These are phyloP conservation scores for Patella caerulea DNA, from an alignment of 2,888 invertebrate genomes.

Conservation along the genomic window DNA sequence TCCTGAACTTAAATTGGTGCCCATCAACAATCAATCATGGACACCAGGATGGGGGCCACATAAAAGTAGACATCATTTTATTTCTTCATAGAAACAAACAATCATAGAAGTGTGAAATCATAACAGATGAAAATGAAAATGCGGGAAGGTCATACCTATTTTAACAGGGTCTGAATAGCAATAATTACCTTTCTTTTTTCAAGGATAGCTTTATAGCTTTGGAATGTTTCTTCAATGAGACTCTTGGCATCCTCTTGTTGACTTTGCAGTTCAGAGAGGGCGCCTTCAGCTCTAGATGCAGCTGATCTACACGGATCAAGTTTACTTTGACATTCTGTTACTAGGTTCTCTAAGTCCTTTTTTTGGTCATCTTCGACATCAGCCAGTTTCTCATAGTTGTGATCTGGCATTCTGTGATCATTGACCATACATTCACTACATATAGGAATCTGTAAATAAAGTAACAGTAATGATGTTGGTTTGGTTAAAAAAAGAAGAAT, in stretches of 20 bases:
- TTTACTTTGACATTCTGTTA: constrained; percentile 83
- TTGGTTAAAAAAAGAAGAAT: background rate
- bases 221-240: constrained; percentile 77
- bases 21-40: no score
- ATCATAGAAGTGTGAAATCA: no score
- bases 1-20: no score
- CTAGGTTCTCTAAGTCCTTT: constrained; percentile 82
- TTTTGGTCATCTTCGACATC: constrained; percentile 86
- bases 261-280: constrained; percentile 87
- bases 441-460: constrained; percentile 79
- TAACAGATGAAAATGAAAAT: no score
- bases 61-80: no score
- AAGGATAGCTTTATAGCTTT: constrained; percentile 79
- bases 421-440: constrained; percentile 89
- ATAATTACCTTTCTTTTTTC: constrained; percentile 77
- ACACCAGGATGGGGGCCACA: no score
- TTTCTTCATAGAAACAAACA: no score
- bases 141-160: no score
- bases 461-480: background rate
- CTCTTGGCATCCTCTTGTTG: constrained; percentile 89
- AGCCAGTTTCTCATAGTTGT: constrained; percentile 86
- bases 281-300: constrained; percentile 82
- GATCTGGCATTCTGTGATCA: constrained; percentile 86
- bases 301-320: constrained; percentile 84
- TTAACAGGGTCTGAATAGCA: no score